Base-by-base conservation (phyloP, 2,113 vertebrate genomes). In the Rhea americana region DNA sequence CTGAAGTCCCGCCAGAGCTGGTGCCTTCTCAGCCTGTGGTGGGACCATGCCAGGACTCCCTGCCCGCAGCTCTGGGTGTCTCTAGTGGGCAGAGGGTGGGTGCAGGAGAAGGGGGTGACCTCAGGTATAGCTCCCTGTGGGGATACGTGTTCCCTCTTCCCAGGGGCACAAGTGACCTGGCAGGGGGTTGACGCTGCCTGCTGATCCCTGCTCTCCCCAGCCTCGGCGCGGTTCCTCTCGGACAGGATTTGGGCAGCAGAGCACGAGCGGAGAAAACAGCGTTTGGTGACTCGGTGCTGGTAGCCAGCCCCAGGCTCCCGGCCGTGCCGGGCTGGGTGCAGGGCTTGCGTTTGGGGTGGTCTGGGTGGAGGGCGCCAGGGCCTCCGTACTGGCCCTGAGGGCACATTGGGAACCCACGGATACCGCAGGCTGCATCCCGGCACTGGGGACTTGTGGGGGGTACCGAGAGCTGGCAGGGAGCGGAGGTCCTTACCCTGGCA, bases 401-500 rank as follows among this genome's bases (percentile, higher is more conserved):
- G 47, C 11, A 37, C 5, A 4, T 11, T 11, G 11, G 32, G 6
- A 11, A 17, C 9, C 24, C 14, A 3, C 16, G 32, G 59, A 4
- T 50, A 55, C 15, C n/a, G 4, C 2, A 6, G 24, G 25, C 37
- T 22, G 17, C 70, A 48, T 22, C 45, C 45, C 2, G 3, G 48
- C 28, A 7, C 30, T 6, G 26, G 28, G 32, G 16, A 24, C 11
- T 77, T n/a, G 28, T 47, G 55, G 15, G n/a, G 6, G 18, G 9
- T 28, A 56, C n/a, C 37, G 25, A 32, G 43, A 74, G 17, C 25
- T 53, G 39, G 2, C 39, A 45, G 82, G 51, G 86, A 68, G 55
- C 30, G 35, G 35, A 67, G 1, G 0, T 81, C 35, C 96, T 96
- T 95, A 96, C 94, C 94, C 56, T 88, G 67, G 19, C 75, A 66